Evolutionary conservation across 1,140 invertebrate species (phyloP).

Genomic region (Brachionus asplanchnoidis): DNA sequence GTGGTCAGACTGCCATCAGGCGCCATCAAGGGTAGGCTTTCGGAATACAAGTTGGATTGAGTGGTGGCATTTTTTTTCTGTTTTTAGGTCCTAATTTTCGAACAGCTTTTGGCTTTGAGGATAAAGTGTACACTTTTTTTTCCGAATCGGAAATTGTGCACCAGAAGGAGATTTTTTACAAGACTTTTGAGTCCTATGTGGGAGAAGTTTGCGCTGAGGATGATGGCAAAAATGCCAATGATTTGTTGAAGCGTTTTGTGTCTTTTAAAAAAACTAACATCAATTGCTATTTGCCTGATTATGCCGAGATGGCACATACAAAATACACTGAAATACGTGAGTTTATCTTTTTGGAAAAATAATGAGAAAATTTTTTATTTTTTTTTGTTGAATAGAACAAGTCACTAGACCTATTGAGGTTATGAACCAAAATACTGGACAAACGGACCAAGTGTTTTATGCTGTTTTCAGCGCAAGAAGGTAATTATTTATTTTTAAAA

Average conservation of each 20-base stretch:
- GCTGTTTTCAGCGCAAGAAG: neutral
- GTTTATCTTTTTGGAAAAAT: neutral
- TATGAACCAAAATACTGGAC: neutral
- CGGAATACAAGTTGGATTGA: too few relatives aligned
- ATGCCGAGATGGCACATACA: constrained; percentile 5
- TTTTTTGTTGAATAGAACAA: neutral
- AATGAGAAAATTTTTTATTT: neutral
- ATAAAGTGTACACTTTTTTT: constrained; percentile 24
- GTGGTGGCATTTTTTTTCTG: neutral
- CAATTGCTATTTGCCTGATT: constrained; percentile 36
- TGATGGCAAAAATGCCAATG: neutral
- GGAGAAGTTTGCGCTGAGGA: constrained; percentile 26
- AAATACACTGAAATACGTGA: constrained; percentile 41
- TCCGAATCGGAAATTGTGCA: neutral
- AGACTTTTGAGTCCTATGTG: constrained; percentile 11
- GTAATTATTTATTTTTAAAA: neutral
- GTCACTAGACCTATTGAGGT: neutral
- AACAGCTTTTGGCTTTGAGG: neutral
- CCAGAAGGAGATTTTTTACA: neutral
- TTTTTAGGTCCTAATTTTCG: neutral
- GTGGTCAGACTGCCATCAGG: neutral
- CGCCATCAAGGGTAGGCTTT: neutral
- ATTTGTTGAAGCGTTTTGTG: neutral
- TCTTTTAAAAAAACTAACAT: constrained; percentile 24
- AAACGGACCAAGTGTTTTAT: neutral